Percentiles rank a stretch among this genome's conserved stretches.
Evolutionary conservation across 2,797 vertebrate species (phyloP).

Genomic region (Champsocephalus esox): DNA sequence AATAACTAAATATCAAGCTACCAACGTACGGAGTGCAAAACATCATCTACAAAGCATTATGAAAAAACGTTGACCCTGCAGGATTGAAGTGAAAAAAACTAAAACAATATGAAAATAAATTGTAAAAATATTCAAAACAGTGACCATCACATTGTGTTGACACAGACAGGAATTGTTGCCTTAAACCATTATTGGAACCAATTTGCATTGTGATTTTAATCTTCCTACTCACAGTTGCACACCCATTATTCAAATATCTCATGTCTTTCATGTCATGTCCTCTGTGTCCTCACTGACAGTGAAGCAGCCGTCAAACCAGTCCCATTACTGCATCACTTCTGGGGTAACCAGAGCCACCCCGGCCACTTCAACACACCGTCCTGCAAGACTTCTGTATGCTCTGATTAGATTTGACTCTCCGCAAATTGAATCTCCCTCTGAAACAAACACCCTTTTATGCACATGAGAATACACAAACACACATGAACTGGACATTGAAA

Average conservation of each 20-base stretch:
- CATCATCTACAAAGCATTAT: background rate
- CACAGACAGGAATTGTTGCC: constrained; percentile 1
- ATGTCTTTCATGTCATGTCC: constrained; percentile 22
- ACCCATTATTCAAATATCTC: constrained; percentile 40
- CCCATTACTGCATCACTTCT: constrained; percentile 53
- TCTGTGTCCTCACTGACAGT: constrained; percentile 10
- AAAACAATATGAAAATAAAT: background rate
- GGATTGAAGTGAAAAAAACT: background rate
- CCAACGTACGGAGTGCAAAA: background rate
- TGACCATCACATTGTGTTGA: background rate
- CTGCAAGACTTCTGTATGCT: constrained; percentile 69
- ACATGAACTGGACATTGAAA: constrained; percentile 52
- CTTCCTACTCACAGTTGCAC: constrained; percentile 23
- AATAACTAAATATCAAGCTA: background rate
- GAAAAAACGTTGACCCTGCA: background rate
- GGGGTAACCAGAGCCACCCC: constrained; percentile 64
- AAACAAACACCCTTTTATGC: constrained; percentile 79
- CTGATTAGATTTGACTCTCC: constrained; percentile 79
- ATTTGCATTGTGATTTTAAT: constrained; percentile 54
- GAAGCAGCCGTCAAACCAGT: constrained; percentile 7
- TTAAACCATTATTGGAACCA: background rate
- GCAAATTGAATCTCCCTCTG: constrained; percentile 79
- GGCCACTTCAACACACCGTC: constrained; percentile 59
- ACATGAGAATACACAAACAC: constrained; percentile 51
- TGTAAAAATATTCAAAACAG: background rate